Base-by-base conservation (phyloP, 2,113 vertebrate species). In the Coryphaenoides rupestris region DNA sequence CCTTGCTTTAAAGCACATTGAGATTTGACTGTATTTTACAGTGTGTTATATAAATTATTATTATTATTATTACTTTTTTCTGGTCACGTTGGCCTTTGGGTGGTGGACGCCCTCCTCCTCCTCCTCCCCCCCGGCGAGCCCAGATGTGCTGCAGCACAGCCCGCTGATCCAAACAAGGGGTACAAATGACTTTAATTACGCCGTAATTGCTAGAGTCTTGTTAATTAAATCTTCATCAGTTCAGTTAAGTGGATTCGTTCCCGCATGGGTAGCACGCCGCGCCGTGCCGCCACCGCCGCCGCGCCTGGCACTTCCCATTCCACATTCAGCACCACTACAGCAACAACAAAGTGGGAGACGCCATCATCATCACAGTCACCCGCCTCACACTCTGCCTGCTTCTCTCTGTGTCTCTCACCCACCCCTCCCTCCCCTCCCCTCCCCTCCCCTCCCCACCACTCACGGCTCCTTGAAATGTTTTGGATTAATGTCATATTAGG, bases 221-320 rank as follows among this genome's bases (percentile, higher is more conserved):
- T 92, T 95, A 96, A 97, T 98, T 97, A 97, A 97, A 97, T 96
- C 95, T 95, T 95, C 92, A 96, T 98, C 96, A 94, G 93, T 97
- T 94, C 91, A 94, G 95, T 93, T 93, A 94, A 95, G 92, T 91
- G 94, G 93, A 98, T 96, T 95, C 33, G 94, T 92, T 95, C 92
- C 90, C 90, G 92, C 93, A 93, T 91, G 91, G 93, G 93, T 93
- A 89, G 89, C 93, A 91, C 71, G 82, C 83, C 76, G 84, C 60
- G 75, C 65, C 61, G 60, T 63, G 68, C 76, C 54, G 70, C 63
- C 57, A 19, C 65, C 19, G 21, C 65, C 55, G 58, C 56, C 19
- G 63, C 23, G 19, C 68, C 53, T 54, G 47, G 68, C 60, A 55
- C 46, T 75, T 74, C 60, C 54, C 33, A 9, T 33, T 65, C 74